A percentile compares a stretch with the other conserved stretches of the same genome.
Evolutionary conservation across 2,113 vertebrate species (phyloP).

Genomic region (Emydura subglobosa): DNA sequence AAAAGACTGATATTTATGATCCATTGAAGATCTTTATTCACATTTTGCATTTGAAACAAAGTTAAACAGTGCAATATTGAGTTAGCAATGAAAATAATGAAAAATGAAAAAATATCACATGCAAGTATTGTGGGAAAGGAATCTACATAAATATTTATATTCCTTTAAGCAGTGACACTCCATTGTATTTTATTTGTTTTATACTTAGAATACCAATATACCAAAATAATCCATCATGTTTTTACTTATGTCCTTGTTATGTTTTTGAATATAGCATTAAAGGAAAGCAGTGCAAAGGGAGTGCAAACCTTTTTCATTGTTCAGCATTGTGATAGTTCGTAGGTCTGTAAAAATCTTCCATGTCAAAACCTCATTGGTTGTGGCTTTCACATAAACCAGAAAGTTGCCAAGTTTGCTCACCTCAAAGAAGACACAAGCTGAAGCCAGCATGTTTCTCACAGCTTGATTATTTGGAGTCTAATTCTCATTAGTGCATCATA

Average conservation of each 20-base stretch:
- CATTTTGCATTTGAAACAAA: constrained; percentile 14
- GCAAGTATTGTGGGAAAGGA: not conserved
- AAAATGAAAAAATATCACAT: not conserved
- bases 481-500: not conserved
- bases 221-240: not conserved
- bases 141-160: not conserved
- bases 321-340: not conserved
- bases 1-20: not conserved
- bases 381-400: not conserved
- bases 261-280: not conserved
- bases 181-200: not conserved
- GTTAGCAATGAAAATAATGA: not conserved
- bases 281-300: not conserved
- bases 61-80: not conserved
- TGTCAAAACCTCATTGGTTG: not conserved
- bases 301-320: not conserved
- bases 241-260: not conserved
- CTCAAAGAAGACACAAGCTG: not conserved
- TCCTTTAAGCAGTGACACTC: not conserved
- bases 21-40: not conserved
- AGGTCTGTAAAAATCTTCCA: not conserved
- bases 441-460: not conserved
- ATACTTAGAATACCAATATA: not conserved
- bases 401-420: constrained; percentile 4
- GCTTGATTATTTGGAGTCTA: not conserved